Evolutionary conservation across 2,113 vertebrate genomes (phyloP).

Genomic region (Epinephelus fuscoguttatus): DNA sequence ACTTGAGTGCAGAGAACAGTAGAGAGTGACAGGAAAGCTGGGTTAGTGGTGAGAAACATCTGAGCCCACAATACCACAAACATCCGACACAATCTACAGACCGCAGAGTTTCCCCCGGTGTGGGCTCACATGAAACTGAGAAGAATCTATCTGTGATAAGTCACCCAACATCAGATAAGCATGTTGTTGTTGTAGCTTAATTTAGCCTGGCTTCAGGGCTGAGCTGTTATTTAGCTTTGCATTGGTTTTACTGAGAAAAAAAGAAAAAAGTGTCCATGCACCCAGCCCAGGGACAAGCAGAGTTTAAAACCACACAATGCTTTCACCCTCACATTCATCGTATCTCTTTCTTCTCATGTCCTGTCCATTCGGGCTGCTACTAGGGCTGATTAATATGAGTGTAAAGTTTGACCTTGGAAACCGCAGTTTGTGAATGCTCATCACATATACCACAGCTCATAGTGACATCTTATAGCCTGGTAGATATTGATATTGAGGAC

Average conservation of each 20-base stretch:
- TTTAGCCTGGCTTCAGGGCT: slow-evolving; percentile 1
- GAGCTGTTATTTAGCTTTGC: slow-evolving; percentile 14
- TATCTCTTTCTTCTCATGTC: background rate
- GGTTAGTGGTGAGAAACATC: slow-evolving; percentile 3
- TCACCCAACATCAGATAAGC: slow-evolving; percentile 35
- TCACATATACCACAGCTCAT: background rate
- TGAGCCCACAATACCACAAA: slow-evolving; percentile 21
- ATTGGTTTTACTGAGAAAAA: slow-evolving; percentile 9
- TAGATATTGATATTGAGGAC: too few relatives aligned
- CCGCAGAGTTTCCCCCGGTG: background rate
- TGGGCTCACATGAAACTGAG: background rate
- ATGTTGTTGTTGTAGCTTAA: slow-evolving; percentile 8
- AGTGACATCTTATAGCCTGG: too few relatives aligned
- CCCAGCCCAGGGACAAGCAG: background rate
- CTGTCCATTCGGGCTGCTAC: background rate
- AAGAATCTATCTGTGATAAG: background rate
- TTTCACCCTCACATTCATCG: background rate
- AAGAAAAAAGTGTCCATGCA: background rate
- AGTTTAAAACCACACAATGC: too few relatives aligned
- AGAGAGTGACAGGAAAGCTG: background rate
- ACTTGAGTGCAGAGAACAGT: background rate
- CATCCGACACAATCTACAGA: background rate
- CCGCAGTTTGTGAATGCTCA: background rate
- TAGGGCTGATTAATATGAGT: background rate
- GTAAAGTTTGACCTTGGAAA: background rate